phyloP scores from a whole-genome alignment of 2,888 invertebrate species.

The Drosophila neotestacea region DNA sequence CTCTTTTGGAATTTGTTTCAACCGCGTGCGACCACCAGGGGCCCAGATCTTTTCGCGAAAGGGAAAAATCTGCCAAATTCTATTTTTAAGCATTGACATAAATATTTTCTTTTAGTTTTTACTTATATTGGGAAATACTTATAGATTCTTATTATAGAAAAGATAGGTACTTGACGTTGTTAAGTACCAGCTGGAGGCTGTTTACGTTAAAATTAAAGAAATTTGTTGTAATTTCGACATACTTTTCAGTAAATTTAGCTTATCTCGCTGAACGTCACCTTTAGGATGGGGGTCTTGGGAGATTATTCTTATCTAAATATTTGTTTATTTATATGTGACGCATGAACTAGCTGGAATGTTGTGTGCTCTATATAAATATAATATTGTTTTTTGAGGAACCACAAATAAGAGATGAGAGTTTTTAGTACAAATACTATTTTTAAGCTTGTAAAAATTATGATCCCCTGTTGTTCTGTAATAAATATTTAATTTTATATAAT shows the following conservation, averaged over 20 bases:
- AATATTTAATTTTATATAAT: too few relatives aligned
- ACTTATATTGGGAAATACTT: slow-evolving; percentile 11
- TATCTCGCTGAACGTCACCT: slow-evolving; percentile 1
- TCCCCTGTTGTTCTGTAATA: too few relatives aligned
- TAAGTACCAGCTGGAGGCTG: slow-evolving; percentile 37
- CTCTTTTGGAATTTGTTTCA: too few relatives aligned
- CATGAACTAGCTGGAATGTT: background rate
- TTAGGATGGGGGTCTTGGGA: background rate
- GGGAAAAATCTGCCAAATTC: background rate
- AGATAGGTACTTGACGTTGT: slow-evolving; percentile 9
- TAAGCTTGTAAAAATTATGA: too few relatives aligned
- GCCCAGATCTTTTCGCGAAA: too few relatives aligned
- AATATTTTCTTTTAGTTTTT: slow-evolving; percentile 30
- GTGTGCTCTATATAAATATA: background rate
- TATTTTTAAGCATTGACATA: slow-evolving; percentile 50
- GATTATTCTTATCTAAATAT: slow-evolving; percentile 21
- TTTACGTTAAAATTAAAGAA: slow-evolving; percentile 34
- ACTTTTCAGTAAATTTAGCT: slow-evolving; percentile 5
- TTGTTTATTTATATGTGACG: slow-evolving; percentile 4
- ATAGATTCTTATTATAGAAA: slow-evolving; percentile 22
- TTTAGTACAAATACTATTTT: too few relatives aligned
- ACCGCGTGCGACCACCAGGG: too few relatives aligned
- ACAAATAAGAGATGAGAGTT: too few relatives aligned
- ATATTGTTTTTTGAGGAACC: too few relatives aligned
- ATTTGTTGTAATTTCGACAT: slow-evolving; percentile 1